Evolutionary conservation across 92 coral and sea anemone species (phyloP).

Genomic region (Phenganax subtilis): DNA sequence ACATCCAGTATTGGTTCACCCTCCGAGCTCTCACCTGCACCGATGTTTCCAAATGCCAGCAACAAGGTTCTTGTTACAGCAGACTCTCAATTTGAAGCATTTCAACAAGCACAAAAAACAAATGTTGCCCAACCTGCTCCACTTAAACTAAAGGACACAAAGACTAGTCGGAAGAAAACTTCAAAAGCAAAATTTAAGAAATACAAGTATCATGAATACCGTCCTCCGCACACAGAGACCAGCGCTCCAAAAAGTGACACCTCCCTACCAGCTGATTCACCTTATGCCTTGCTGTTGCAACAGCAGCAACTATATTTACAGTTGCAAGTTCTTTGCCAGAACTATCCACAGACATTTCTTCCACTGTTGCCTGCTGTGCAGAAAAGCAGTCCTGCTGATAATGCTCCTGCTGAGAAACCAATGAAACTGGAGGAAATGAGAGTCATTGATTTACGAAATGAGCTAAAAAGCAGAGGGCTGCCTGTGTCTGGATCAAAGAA

Average conservation of each 20-base stretch:
- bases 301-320: slow-evolving; percentile 93
- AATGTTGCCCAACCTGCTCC: slow-evolving; percentile 35
- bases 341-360: slow-evolving; percentile 82
- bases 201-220: slow-evolving; percentile 73
- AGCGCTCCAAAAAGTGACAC: slow-evolving; percentile 56
- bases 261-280: slow-evolving; percentile 74
- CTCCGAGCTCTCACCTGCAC: slow-evolving; percentile 35
- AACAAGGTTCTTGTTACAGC: not conserved
- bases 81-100: slow-evolving; percentile 39
- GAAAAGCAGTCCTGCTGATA: slow-evolving; percentile 49
- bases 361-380: slow-evolving; percentile 77
- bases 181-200: slow-evolving; percentile 71
- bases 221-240: slow-evolving; percentile 83
- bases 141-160: slow-evolving; percentile 63
- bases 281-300: slow-evolving; percentile 86
- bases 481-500: slow-evolving; percentile 96
- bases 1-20: slow-evolving; percentile 48
- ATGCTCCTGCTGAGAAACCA: slow-evolving; percentile 62
- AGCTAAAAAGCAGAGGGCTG: slow-evolving; percentile 81
- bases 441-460: slow-evolving; percentile 93
- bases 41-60: slow-evolving; percentile 5
- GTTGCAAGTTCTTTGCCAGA: slow-evolving; percentile 87
- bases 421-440: slow-evolving; percentile 95
- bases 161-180: slow-evolving; percentile 67
- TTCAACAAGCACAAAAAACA: slow-evolving; percentile 38